A percentile compares a stretch with the other conserved stretches of the same genome.
Conservation (phyloP, 2,888 invertebrate genomes). For the Agrochola litura region DNA sequence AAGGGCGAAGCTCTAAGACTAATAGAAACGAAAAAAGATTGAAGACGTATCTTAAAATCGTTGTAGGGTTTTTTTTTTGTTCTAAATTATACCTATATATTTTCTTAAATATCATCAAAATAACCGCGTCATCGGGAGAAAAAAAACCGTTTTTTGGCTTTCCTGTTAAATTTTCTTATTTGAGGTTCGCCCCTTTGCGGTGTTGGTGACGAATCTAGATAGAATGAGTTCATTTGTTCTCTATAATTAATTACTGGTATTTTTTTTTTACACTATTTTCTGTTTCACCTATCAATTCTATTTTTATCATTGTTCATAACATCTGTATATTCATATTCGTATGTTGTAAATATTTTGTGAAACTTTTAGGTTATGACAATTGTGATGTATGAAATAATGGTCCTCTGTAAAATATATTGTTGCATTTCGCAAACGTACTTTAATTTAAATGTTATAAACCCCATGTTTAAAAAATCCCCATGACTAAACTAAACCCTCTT, state of each 20-base stretch:
- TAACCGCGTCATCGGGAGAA: too few relatives aligned
- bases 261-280: conserved; percentile 12
- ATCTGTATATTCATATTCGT: conserved; percentile 33
- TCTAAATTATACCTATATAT: too few relatives aligned
- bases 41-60: too few relatives aligned
- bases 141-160: too few relatives aligned
- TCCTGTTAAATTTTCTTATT: too few relatives aligned
- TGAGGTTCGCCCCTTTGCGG: too few relatives aligned
- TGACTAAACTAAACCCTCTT: background rate
- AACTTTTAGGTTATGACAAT: conserved; percentile 59
- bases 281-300: conserved; percentile 1
- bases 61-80: too few relatives aligned
- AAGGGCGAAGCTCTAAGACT: too few relatives aligned
- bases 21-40: too few relatives aligned
- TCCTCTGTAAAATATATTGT: conserved; percentile 66
- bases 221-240: background rate
- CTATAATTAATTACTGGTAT: background rate
- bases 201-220: too few relatives aligned
- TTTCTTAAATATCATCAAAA: too few relatives aligned
- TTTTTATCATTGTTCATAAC: conserved; percentile 21
- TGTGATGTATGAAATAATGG: conserved; percentile 69
- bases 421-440: conserved; percentile 50
- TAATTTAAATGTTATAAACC: conserved; percentile 12
- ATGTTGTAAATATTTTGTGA: conserved; percentile 67
- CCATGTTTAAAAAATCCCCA: too few relatives aligned